Conservation (phyloP, 2,888 invertebrate genomes). For the Thyatira batis region DNA sequence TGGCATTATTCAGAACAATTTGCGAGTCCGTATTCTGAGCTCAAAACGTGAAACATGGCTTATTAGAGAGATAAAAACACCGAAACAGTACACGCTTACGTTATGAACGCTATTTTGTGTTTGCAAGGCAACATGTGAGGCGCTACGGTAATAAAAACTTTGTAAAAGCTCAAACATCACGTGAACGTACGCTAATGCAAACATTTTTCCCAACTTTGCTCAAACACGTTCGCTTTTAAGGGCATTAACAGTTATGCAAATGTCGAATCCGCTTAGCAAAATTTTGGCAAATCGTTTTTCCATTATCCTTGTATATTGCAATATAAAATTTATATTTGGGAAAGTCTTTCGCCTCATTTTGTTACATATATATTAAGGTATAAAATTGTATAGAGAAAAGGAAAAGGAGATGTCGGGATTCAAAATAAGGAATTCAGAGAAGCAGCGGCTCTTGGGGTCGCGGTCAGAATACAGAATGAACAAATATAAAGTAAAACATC, state of each 20-base stretch:
- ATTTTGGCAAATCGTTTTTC: slow-evolving; percentile 31
- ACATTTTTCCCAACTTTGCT: slow-evolving; percentile 41
- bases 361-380: slow-evolving; percentile 20
- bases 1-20: neutral
- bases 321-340: neutral
- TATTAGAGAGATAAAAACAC: neutral
- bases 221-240: slow-evolving; percentile 34
- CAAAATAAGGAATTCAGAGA: slow-evolving; percentile 60
- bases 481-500: slow-evolving; percentile 56
- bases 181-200: slow-evolving; percentile 25
- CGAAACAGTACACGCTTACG: neutral
- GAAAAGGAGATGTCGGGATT: slow-evolving; percentile 49
- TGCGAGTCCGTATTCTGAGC: neutral
- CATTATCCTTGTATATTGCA: slow-evolving; percentile 22
- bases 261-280: slow-evolving; percentile 37
- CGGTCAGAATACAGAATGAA: slow-evolving; percentile 64
- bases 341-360: slow-evolving; percentile 7
- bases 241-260: slow-evolving; percentile 46
- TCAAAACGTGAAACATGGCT: neutral
- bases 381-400: slow-evolving; percentile 14
- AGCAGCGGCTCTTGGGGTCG: slow-evolving; percentile 41
- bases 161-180: slow-evolving; percentile 24
- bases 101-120: slow-evolving; percentile 14
- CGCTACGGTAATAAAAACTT: slow-evolving; percentile 38
- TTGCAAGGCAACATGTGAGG: slow-evolving; percentile 21